These are phyloP conservation scores for Leptobrachium ailaonicum DNA, from an alignment of 2,113 vertebrate genomes.

Conservation along the genomic window DNA sequence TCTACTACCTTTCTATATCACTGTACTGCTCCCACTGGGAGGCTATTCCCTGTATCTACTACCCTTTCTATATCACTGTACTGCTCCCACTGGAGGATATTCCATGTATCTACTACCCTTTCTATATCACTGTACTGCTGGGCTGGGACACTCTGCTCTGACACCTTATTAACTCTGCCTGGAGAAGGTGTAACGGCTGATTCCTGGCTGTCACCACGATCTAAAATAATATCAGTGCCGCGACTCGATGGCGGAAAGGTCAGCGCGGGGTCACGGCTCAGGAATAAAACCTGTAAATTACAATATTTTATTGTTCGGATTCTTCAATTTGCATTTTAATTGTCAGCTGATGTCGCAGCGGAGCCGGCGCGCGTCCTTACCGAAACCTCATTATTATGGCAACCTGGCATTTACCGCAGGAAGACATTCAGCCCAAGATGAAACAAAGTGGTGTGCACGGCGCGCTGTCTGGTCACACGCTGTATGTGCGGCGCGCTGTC, in stretches of 20 bases:
- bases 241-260: not conserved
- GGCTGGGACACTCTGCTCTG: no score
- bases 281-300: not conserved
- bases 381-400: not conserved
- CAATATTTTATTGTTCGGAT: not conserved
- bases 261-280: not conserved
- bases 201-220: not conserved
- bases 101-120: no score
- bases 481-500: no score
- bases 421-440: not conserved
- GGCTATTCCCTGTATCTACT: no score
- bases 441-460: no score
- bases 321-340: conserved; percentile 26
- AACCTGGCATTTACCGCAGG: not conserved
- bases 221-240: not conserved
- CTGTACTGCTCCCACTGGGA: no score
- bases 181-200: not conserved
- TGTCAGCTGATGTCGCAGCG: not conserved
- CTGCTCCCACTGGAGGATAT: not conserved
- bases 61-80: not conserved
- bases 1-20: no score
- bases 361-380: no score
- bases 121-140: not conserved
- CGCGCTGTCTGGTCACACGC: no score
- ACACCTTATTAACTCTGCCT: no score